Evolutionary conservation across 2,113 vertebrate species (phyloP), one percentile per base, ranked within the genome.

Genomic region (Cyprinodon brontotheroides): DNA sequence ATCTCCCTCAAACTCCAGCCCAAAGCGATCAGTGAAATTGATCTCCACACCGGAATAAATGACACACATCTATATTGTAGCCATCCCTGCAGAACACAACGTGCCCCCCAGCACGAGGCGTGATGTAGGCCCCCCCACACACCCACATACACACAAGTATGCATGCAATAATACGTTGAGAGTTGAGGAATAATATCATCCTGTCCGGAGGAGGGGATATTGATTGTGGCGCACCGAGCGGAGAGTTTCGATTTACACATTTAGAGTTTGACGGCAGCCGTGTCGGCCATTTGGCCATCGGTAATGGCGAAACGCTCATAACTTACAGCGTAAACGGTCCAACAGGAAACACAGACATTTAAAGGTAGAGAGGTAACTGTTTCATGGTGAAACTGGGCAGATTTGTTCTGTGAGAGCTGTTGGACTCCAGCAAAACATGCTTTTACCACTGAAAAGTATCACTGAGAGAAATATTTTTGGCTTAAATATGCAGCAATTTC

Each of bases 201-300:
- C 89, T 87, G 87, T 89, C 90, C 86, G 36, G 80, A 84, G 85
- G 87, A 87, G 38, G 61, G 87, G 84, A 68, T 90, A 93, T 91
- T 75, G 90, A 92, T 92, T 60, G 83, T 37, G 53, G 66, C 76
- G 9, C 65, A 10, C 50, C 38, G 47, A 77, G 81, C 65, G 57
- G 70, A 75, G 65, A 74, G 84, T 89, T 92, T 92, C 89, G 88
- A 93, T 93, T 91, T 90, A 82, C 74, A 88, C 90, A 84, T 90
- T 88, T 81, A 74, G 75, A 86, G 75, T 86, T 84, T 88, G 84
- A 87, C 80, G 72, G 83, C 74, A 59, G 80, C 83, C 80, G 61
- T 89, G 87, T 90, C 78, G 85, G 70, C 83, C 82, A 70, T 86
- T 92, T 85, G 85, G 80, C 83, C 61, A 87, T 87, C 80, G 81